Evolutionary conservation across 2,888 invertebrate genomes (phyloP).

Genomic region (Folsomia manolachei): DNA sequence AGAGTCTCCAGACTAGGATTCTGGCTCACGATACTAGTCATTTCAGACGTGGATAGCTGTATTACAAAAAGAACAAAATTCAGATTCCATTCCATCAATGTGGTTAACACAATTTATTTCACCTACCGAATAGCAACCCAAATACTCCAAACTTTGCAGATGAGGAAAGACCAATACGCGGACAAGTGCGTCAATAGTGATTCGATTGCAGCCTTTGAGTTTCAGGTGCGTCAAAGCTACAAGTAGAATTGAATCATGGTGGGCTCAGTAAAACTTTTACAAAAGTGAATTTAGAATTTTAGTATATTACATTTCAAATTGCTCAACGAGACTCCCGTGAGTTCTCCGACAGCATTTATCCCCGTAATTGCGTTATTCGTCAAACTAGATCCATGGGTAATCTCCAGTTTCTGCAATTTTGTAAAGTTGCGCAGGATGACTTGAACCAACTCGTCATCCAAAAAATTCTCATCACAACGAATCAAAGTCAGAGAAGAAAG

Average conservation of each 20-base stretch:
- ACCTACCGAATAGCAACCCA: slow-evolving; percentile 19
- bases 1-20: slow-evolving; percentile 36
- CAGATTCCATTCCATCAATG: neutral
- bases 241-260: neutral
- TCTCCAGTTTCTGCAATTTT: slow-evolving; percentile 22
- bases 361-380: slow-evolving; percentile 32
- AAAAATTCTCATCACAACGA: slow-evolving; percentile 16
- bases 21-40: slow-evolving; percentile 24
- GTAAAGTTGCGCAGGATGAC: slow-evolving; percentile 22
- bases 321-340: slow-evolving; percentile 27
- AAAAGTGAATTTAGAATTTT: too few relatives aligned
- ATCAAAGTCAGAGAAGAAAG: slow-evolving; percentile 27
- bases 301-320: slow-evolving; percentile 26
- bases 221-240: slow-evolving; percentile 27
- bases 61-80: slow-evolving; percentile 12
- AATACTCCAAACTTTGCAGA: slow-evolving; percentile 26
- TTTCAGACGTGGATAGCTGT: slow-evolving; percentile 24
- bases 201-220: slow-evolving; percentile 30
- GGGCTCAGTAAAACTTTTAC: neutral
- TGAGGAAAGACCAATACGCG: slow-evolving; percentile 14
- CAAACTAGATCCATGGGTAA: slow-evolving; percentile 29
- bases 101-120: neutral
- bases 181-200: slow-evolving; percentile 19
- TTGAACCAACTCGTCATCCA: slow-evolving; percentile 36
- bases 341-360: slow-evolving; percentile 1